Base-by-base conservation (phyloP, 1,140 invertebrate genomes). In the Drosophila tani region DNA sequence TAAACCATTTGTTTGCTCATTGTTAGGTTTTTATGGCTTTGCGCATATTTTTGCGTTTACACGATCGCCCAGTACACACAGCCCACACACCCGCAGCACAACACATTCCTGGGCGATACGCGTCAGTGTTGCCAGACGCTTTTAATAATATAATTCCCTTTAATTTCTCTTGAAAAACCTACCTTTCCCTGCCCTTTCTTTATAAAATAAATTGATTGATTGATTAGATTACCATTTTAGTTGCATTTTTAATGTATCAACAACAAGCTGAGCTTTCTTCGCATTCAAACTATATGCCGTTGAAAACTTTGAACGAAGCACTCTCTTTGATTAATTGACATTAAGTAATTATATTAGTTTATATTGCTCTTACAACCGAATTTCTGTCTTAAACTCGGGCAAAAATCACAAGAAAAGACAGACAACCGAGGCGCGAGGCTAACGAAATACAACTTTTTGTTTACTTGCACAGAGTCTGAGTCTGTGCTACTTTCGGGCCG, bases 11-110 rank as follows among this genome's bases (percentile, higher is more conserved):
- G 67, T 86, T 87, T 86, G 83, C 70, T 87, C 76, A 82, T 87
- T 82, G 83, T 82, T 86, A 53, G 74, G 66, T 76, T 82, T 82
- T 87, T 86, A 85, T 86, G 47, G 70, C 80, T 71, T 59, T 68
- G 75, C 76, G 83, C 83, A 86, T 86, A 82, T 80, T 86, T 86
- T 86, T 86, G 70, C 83, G 83, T 87, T 86, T 86, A 86, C 83
- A 86, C 71, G 83, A 82, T 86, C 80, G 57, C 12, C 17, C 46
- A 62, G 27, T 5, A 24, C n/a, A 32, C 21, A 47, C 56, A 76
- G 15, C 14, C 32, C 32, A 35, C 41, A 43, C 27, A 32, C 21
- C 12, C 49, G 35, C 32, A 51, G 21, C 55, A 58, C 53, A 45
- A 66, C 65, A 80, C 53, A 56, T 56, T 76, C 66, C 66, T 46